A percentile compares a stretch with the other conserved stretches of the same genome.
phyloP scores from a whole-genome alignment of 2,888 invertebrate species.

The Malthinus seriepunctatus region DNA sequence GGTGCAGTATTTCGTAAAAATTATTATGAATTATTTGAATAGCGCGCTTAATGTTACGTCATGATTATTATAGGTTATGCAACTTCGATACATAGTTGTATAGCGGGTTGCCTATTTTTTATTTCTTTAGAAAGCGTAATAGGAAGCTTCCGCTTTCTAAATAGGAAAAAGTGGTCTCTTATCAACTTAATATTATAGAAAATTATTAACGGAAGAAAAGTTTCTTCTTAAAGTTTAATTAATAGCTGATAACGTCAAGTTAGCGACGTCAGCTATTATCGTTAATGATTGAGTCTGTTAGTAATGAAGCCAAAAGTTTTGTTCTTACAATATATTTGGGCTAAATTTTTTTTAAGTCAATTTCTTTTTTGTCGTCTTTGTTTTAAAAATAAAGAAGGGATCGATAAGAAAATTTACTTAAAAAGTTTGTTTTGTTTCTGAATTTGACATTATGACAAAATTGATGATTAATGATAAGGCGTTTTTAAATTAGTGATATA shows the following conservation, averaged over 20 bases:
- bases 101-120: too few species aligned
- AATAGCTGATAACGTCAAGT: constrained; percentile 17
- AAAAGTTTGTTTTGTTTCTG: constrained; percentile 26
- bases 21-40: too few species aligned
- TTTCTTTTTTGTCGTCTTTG: background rate
- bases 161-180: too few species aligned
- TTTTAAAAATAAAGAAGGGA: constrained; percentile 3
- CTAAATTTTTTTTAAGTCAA: constrained; percentile 9
- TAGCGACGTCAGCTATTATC: constrained; percentile 11
- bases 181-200: too few species aligned
- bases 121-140: too few species aligned
- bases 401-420: constrained; percentile 20
- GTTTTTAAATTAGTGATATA: constrained; percentile 17
- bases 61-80: too few species aligned
- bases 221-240: constrained; percentile 16
- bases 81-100: too few species aligned
- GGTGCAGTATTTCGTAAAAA: too few species aligned
- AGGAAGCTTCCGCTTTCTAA: too few species aligned
- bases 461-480: constrained; percentile 13
- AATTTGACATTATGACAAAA: constrained; percentile 21
- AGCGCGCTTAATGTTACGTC: too few species aligned
- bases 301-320: constrained; percentile 7
- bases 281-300: constrained; percentile 19
- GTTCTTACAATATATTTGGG: constrained; percentile 16
- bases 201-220: too few species aligned